These are phyloP conservation scores for Pheosia gnoma DNA, from an alignment of 2,888 invertebrate genomes.

Conservation along the genomic window DNA sequence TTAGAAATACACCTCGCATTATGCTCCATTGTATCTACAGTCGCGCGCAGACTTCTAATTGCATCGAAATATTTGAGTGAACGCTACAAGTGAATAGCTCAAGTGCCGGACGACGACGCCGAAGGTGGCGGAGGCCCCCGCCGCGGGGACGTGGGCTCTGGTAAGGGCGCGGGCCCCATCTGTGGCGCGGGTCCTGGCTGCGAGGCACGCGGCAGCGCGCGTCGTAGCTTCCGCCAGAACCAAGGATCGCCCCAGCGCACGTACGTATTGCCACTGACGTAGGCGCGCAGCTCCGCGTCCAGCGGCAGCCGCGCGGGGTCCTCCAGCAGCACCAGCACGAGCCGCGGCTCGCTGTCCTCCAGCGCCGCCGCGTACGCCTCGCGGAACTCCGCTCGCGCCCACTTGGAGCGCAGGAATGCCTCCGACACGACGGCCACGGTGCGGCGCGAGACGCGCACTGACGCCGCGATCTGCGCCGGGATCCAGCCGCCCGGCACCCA, in stretches of 20 bases:
- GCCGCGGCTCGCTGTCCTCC: background rate
- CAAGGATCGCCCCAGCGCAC: conserved; percentile 1
- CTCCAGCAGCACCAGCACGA: conserved; percentile 2
- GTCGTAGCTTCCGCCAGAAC: conserved; percentile 1
- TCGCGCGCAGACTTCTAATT: no score
- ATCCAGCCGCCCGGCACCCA: conserved; percentile 3
- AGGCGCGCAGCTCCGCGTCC: background rate
- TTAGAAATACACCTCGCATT: no score
- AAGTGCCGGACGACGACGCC: no score
- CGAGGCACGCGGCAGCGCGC: background rate
- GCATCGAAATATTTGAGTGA: no score
- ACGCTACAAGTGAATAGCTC: no score
- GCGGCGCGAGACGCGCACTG: conserved; percentile 7
- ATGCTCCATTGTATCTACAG: no score
- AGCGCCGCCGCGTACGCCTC: conserved; percentile 6
- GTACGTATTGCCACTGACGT: background rate
- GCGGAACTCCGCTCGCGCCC: conserved; percentile 3
- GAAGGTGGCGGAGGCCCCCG: no score
- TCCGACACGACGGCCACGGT: conserved; percentile 2
- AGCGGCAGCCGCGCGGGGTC: background rate
- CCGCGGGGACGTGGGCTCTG: no score
- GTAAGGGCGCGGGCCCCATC: no score
- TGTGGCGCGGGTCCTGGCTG: background rate
- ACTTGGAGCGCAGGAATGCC: conserved; percentile 6
- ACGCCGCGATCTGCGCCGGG: background rate